Evolutionary conservation across 1,140 invertebrate species (phyloP).

Genomic region (Ridgeia piscesae): DNA sequence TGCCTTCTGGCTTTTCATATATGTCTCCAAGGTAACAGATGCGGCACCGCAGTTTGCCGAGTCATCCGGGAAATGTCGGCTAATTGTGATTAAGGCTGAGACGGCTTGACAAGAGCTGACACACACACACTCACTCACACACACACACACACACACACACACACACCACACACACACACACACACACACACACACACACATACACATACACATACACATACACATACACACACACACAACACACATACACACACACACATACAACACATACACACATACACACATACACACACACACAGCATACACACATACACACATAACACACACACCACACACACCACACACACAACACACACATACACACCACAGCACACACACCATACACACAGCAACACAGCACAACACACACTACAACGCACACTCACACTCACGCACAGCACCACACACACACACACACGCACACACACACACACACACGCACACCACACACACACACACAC

Average conservation of each 20-base stretch:
- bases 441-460: neutral
- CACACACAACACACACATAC: conserved; percentile 28
- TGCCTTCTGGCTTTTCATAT: neutral
- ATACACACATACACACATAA: conserved; percentile 20
- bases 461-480: conserved; percentile 6
- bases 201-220: conserved; percentile 19
- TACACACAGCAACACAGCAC: conserved; percentile 28
- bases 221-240: conserved; percentile 19
- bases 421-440: too few relatives aligned
- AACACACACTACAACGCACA: too few relatives aligned
- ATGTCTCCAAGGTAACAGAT: neutral
- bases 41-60: neutral
- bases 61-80: neutral
- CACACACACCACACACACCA: conserved; percentile 26
- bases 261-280: too few relatives aligned
- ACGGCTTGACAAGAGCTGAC: too few relatives aligned
- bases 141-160: conserved; percentile 11
- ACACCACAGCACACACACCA: conserved; percentile 28
- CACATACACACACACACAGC: too few relatives aligned
- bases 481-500: too few relatives aligned
- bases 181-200: neutral
- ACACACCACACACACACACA: conserved; percentile 10
- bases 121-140: neutral
- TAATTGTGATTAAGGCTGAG: neutral
- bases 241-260: conserved; percentile 13